Evolutionary conservation across 2,888 invertebrate species (phyloP).

Genomic region (Tenthredo distinguenda): DNA sequence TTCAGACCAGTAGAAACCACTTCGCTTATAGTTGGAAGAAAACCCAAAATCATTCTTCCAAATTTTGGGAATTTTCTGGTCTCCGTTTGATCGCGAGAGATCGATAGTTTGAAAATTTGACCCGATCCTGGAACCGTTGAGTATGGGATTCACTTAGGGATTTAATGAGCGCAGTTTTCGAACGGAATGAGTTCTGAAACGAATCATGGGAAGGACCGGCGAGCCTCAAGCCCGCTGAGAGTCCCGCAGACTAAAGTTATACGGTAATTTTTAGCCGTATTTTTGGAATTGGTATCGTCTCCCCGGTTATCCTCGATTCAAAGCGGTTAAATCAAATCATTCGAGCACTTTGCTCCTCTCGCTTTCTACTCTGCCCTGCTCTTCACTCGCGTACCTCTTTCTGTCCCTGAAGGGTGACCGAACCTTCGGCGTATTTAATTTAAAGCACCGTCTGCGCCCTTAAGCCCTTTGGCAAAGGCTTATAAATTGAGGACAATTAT

Average conservation of each 20-base stretch:
- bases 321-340: slow-evolving; percentile 23
- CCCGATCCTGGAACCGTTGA: neutral
- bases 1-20: neutral
- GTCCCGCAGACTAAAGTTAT: neutral
- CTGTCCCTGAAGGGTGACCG: neutral
- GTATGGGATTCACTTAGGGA: neutral
- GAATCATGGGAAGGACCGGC: neutral
- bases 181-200: neutral
- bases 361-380: neutral
- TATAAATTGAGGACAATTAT: neutral
- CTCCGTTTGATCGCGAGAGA: neutral
- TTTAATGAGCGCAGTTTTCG: neutral
- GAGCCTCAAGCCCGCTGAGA: neutral
- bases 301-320: neutral
- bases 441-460: neutral
- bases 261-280: neutral
- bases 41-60: neutral
- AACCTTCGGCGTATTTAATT: slow-evolving; percentile 7
- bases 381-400: neutral
- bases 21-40: neutral
- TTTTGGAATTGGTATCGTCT: slow-evolving; percentile 28
- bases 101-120: neutral
- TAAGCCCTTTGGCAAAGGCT: neutral
- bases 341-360: neutral
- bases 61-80: neutral